Base-by-base conservation (phyloP, 2,797 vertebrate genomes). In the Melanotaenia pygmaea region DNA sequence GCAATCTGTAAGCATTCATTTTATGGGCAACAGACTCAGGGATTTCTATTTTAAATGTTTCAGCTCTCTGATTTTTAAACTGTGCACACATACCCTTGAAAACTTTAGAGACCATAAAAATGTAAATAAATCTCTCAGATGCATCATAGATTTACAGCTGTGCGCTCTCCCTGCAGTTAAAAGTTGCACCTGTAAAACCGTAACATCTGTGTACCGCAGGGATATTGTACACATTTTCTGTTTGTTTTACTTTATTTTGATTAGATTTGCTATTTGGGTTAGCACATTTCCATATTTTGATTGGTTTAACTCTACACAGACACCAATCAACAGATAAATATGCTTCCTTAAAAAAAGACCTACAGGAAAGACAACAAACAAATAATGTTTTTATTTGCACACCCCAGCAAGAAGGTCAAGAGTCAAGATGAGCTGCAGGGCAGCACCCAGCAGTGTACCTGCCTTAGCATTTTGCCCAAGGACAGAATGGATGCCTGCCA, bases 331-430 rank as follows among this genome's bases (percentile, higher is more conserved):
- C n/a, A 35, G 61, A 65, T 61, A 14, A 61, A 70, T 68, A 7
- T 30, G 18, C 67, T 65, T 71, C 24, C 59, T 69, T 54, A 56
- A 45, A 43, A 43, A 43, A 59, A 57, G 43, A 30, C 68, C 53
- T 8, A 30, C 8, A 40, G 38, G 47, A 59, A 38, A 77, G 75
- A 62, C 47, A 78, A 40, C 35, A 30, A 60, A 32, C 38, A 64
- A 34, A 65, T 64, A 66, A 37, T 34, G 35, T 67, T 79, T 61
- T 58, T 51, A 62, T 40, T 14, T 64, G 34, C 43, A 18, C 20
- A 66, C 47, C 65, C 79, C 63, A 64, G 58, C 64, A 28, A 24
- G 14, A 51, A 63, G 59, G 70, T 80, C 69, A 79, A 60, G 67
- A 68, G 70, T 74, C 70, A 72, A 18, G 56, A 59, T 72, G 51